These are phyloP conservation scores for Tachysurus vachellii DNA, from an alignment of 2,113 vertebrate genomes.

Conservation along the genomic window DNA sequence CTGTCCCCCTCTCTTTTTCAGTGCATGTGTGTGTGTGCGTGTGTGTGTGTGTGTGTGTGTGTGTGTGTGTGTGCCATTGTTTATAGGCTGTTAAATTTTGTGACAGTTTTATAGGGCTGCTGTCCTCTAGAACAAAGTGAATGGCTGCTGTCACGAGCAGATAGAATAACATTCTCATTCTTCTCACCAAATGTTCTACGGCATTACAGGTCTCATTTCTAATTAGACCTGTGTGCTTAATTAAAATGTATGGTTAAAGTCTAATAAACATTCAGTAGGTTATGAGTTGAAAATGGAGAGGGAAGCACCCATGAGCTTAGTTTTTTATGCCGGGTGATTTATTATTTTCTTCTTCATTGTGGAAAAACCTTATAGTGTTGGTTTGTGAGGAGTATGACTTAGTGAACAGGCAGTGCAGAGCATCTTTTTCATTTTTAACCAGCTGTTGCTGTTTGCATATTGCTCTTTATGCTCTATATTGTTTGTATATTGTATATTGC, in stretches of 20 bases:
- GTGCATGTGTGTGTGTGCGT: conserved; percentile 6
- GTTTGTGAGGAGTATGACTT: background rate
- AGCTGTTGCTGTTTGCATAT: background rate
- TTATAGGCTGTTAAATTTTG: conserved; percentile 45
- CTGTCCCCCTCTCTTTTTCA: conserved; percentile 19
- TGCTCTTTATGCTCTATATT: too few relatives aligned
- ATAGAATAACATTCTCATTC: conserved; percentile 39
- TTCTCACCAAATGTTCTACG: conserved; percentile 21
- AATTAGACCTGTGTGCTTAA: conserved; percentile 29
- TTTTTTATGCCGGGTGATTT: conserved; percentile 4
- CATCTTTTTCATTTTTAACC: background rate
- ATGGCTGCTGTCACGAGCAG: conserved; percentile 39
- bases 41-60: conserved; percentile 1
- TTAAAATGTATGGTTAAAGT: conserved; percentile 35
- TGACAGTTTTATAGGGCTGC: conserved; percentile 45
- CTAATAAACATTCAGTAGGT: conserved; percentile 15
- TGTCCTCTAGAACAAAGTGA: conserved; percentile 45
- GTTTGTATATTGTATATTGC: background rate
- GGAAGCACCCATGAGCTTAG: conserved; percentile 1
- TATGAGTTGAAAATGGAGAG: conserved; percentile 26
- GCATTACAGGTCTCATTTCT: conserved; percentile 20
- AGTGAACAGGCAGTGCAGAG: background rate
- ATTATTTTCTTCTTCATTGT: conserved; percentile 6
- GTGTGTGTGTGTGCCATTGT: conserved; percentile 22
- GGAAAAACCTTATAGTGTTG: background rate